Conservation (phyloP, 2,797 vertebrate genomes). For the Etheostoma perlongum region DNA sequence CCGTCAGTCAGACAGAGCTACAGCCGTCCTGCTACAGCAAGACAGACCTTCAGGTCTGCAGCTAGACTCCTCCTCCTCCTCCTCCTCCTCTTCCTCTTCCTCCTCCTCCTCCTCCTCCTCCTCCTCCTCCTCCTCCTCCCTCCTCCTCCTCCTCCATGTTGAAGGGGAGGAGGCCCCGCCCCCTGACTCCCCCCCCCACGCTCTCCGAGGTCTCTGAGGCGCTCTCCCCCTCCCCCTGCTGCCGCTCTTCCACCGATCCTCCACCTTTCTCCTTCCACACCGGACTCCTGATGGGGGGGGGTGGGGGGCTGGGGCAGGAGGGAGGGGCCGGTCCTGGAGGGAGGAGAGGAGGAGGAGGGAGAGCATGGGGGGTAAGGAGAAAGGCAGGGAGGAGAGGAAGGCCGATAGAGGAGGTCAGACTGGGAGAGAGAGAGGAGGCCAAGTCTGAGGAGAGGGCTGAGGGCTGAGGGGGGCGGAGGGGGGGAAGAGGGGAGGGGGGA, state of each 20-base stretch:
- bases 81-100: too few relatives aligned
- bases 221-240: constrained; percentile 80
- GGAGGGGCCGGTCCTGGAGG: not conserved
- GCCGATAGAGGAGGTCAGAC: constrained; percentile 34
- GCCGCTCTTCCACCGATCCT: constrained; percentile 46
- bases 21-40: too few relatives aligned
- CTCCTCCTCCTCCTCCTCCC: constrained; percentile 52
- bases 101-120: constrained; percentile 35
- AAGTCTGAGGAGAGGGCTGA: constrained; percentile 56
- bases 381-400: constrained; percentile 25
- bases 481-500: not conserved
- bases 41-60: constrained; percentile 78
- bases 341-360: constrained; percentile 19
- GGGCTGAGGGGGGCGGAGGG: constrained; percentile 21
- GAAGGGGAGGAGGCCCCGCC: constrained; percentile 26
- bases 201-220: constrained; percentile 75
- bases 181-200: not conserved
- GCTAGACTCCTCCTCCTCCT: constrained; percentile 75
- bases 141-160: constrained; percentile 47
- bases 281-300: constrained; percentile 32
- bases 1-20: too few relatives aligned
- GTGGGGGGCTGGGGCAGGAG: not conserved
- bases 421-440: constrained; percentile 42
- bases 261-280: constrained; percentile 55
- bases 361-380: constrained; percentile 12